These are phyloP conservation scores for Glomeris maerens DNA, from an alignment of 1,140 invertebrate genomes.

Conservation along the genomic window DNA sequence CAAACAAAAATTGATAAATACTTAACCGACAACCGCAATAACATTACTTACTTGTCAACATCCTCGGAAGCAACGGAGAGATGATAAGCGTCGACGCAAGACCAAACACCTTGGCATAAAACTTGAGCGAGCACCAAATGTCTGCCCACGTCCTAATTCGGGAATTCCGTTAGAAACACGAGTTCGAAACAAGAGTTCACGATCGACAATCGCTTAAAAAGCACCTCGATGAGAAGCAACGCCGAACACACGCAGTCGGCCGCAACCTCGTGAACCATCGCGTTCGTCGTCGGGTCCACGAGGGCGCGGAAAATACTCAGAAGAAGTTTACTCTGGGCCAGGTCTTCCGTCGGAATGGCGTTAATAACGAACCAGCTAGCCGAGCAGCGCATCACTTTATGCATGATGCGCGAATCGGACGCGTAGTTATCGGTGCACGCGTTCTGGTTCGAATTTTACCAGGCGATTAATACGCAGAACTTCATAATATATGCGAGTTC, in stretches of 20 bases:
- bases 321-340: conserved; percentile 28
- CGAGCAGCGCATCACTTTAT: conserved; percentile 30
- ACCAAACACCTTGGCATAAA: conserved; percentile 64
- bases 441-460: no score
- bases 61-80: conserved; percentile 84
- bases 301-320: conserved; percentile 30
- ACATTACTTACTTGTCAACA: conserved; percentile 49
- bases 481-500: no score
- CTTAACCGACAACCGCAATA: conserved; percentile 4
- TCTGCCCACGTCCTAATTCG: conserved; percentile 60
- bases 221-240: conserved; percentile 52
- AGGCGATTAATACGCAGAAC: no score
- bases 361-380: conserved; percentile 35
- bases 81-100: conserved; percentile 74
- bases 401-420: conserved; percentile 24
- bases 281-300: conserved; percentile 37
- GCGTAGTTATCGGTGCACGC: conserved; percentile 23
- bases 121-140: conserved; percentile 52
- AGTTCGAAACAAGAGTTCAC: no score
- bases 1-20: conserved; percentile 20
- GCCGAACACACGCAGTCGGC: conserved; percentile 81
- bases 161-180: background rate
- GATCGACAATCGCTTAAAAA: background rate
- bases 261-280: conserved; percentile 71
- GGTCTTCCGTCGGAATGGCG: conserved; percentile 27